These are phyloP conservation scores for Eueremaeus valkanovi DNA, from an alignment of 2,888 invertebrate genomes.

Conservation along the genomic window DNA sequence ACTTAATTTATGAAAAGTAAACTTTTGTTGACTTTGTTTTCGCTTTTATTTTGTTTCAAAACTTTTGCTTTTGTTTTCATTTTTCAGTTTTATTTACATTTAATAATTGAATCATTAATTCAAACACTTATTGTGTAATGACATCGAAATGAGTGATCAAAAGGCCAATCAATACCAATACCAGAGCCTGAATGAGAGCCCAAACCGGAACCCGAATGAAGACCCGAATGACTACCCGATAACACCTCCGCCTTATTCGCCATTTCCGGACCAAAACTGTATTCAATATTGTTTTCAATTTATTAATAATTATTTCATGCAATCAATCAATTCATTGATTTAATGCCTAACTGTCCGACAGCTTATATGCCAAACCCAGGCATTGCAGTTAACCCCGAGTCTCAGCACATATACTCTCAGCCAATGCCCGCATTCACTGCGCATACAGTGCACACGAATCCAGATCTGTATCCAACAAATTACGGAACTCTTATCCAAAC, in stretches of 20 bases:
- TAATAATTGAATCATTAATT: too few relatives aligned
- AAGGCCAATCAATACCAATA: background rate
- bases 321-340: background rate
- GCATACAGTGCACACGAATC: background rate
- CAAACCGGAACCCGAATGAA: background rate
- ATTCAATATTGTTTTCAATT: background rate
- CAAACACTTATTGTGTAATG: background rate
- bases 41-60: background rate
- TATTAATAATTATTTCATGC: too few relatives aligned
- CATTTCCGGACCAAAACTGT: slow-evolving; percentile 1
- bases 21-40: too few relatives aligned
- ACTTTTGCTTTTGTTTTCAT: too few relatives aligned
- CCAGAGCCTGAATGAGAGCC: background rate
- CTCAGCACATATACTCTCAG: background rate
- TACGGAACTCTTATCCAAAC: slow-evolving; percentile 1
- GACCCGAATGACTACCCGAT: background rate
- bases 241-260: slow-evolving; percentile 7
- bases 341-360: background rate
- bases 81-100: too few relatives aligned
- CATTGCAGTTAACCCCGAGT: background rate
- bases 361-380: background rate
- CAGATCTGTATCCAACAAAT: background rate
- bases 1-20: too few relatives aligned
- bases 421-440: background rate
- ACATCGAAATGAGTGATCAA: background rate